phyloP scores from a whole-genome alignment of 2,797 vertebrate species.

The Acipenser ruthenus region DNA sequence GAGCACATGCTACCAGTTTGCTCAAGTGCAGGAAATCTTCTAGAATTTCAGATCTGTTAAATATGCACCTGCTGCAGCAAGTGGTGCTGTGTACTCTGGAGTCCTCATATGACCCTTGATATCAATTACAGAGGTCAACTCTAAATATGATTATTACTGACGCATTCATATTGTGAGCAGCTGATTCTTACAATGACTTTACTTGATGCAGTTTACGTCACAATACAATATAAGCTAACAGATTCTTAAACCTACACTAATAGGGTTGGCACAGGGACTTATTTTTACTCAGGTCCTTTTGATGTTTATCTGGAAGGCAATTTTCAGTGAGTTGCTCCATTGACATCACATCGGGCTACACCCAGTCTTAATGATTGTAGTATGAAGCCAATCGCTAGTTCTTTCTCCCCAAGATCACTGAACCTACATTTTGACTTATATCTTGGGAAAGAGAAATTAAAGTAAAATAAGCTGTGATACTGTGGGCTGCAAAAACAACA shows the following conservation, averaged over 20 bases:
- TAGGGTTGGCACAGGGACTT: too few species aligned
- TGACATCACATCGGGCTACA: constrained; percentile 12
- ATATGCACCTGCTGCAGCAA: constrained; percentile 44
- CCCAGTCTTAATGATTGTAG: constrained; percentile 2
- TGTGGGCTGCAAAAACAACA: not conserved
- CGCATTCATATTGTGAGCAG: not conserved
- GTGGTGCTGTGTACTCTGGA: constrained; percentile 6
- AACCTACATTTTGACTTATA: not conserved
- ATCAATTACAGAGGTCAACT: not conserved
- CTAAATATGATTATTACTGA: not conserved
- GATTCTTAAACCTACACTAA: too few species aligned
- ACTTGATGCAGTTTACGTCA: too few species aligned
- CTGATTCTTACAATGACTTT: not conserved
- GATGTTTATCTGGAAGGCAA: not conserved
- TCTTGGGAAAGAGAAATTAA: not conserved
- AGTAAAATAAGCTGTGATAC: not conserved
- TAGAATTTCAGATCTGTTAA: constrained; percentile 62
- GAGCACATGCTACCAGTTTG: constrained; percentile 42
- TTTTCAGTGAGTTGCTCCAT: constrained; percentile 1
- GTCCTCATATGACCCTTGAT: too few species aligned
- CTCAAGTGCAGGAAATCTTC: constrained; percentile 34
- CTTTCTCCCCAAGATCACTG: not conserved
- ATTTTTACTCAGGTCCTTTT: too few species aligned
- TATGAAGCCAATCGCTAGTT: not conserved
- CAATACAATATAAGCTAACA: too few species aligned